Conservation (phyloP, 2,113 vertebrate species). For the Peromyscus polionotus region DNA sequence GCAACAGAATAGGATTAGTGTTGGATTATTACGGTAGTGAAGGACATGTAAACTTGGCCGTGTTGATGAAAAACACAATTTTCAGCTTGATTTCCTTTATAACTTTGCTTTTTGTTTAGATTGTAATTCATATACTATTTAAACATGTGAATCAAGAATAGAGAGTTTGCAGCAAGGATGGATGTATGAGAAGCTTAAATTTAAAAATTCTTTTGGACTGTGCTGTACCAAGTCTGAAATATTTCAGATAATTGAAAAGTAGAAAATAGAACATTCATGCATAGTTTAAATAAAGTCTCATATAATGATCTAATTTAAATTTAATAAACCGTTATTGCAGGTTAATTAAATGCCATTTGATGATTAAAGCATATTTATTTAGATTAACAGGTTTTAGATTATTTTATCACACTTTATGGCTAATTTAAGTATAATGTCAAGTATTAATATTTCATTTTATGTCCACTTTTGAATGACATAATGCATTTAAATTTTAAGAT, state of each 20-base stretch:
- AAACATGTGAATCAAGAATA: constrained; percentile 72
- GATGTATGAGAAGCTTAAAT: constrained; percentile 65
- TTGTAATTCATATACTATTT: constrained; percentile 75
- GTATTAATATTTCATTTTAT: constrained; percentile 63
- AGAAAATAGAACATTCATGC: constrained; percentile 76
- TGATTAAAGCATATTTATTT: constrained; percentile 89
- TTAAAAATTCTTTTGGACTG: constrained; percentile 69
- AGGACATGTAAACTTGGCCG: background rate
- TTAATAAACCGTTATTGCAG: constrained; percentile 85
- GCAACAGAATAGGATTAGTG: background rate
- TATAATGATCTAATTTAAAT: constrained; percentile 86
- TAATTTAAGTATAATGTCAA: constrained; percentile 77
- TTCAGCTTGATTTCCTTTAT: background rate
- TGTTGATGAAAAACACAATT: background rate
- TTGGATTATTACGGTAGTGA: background rate
- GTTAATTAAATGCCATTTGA: constrained; percentile 87
- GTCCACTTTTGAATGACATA: constrained; percentile 16
- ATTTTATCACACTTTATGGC: constrained; percentile 77
- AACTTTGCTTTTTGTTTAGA: background rate
- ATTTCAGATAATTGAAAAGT: constrained; percentile 60
- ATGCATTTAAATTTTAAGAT: constrained; percentile 47
- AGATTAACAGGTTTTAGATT: constrained; percentile 85
- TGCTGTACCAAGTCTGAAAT: constrained; percentile 71
- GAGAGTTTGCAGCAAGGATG: constrained; percentile 64
- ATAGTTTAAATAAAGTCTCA: constrained; percentile 83